Conservation (phyloP, 2,888 invertebrate genomes). For the Arge pagana region DNA sequence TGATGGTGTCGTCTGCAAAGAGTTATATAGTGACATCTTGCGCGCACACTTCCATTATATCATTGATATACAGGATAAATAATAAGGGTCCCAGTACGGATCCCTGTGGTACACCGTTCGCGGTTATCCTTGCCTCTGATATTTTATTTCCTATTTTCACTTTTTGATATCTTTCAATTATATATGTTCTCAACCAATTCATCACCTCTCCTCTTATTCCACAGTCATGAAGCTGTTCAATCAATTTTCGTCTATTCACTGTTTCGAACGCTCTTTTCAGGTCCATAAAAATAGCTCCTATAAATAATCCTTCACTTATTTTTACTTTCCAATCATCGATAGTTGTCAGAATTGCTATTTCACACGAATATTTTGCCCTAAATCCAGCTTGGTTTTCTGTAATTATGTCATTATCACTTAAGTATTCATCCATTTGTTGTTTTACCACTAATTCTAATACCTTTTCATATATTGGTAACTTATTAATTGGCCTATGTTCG, state of each 20-base stretch:
- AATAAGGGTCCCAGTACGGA: neutral
- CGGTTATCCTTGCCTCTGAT: neutral
- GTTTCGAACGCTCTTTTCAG: conserved; percentile 15
- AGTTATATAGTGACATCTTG: too few relatives aligned
- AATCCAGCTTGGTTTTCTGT: conserved; percentile 25
- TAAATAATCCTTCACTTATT: conserved; percentile 10
- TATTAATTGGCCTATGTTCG: conserved; percentile 23
- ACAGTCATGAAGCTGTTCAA: neutral
- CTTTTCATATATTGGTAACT: conserved; percentile 16
- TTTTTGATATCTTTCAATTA: neutral
- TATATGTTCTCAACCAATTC: conserved; percentile 2
- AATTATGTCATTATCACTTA: conserved; percentile 7
- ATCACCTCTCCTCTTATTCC: conserved; percentile 4
- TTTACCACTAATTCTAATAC: conserved; percentile 18
- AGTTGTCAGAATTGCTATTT: conserved; percentile 20
- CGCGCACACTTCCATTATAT: neutral
- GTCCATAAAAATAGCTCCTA: conserved; percentile 23
- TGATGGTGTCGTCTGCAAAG: neutral
- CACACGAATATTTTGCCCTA: conserved; percentile 23
- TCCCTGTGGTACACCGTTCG: neutral
- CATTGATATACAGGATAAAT: conserved; percentile 1
- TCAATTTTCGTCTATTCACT: neutral
- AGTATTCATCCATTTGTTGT: conserved; percentile 15
- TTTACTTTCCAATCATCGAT: conserved; percentile 16
- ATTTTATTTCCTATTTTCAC: neutral